Conservation (phyloP, 2,888 invertebrate genomes). For the Phaonia tiefii region DNA sequence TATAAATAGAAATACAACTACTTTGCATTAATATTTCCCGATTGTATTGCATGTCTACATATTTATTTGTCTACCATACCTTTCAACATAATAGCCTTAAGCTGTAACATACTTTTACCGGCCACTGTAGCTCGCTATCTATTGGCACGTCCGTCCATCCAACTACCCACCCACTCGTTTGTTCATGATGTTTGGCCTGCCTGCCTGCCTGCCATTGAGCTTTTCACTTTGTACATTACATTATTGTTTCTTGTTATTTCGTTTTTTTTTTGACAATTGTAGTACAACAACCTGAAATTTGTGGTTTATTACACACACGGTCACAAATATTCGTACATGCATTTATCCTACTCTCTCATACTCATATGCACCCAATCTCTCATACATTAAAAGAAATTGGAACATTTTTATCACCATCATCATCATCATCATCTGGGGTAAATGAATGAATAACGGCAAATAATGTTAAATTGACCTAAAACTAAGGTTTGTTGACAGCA, state of each 20-base stretch:
- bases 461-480: not conserved
- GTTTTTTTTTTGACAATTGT: not conserved
- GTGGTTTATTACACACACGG: slow-evolving; percentile 2
- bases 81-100: slow-evolving; percentile 25
- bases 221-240: slow-evolving; percentile 28
- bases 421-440: slow-evolving; percentile 14
- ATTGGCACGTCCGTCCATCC: not conserved
- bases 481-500: not conserved
- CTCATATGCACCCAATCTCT: too few species aligned
- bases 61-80: not conserved
- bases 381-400: not conserved
- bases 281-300: slow-evolving; percentile 16
- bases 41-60: slow-evolving; percentile 49
- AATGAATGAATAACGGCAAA: slow-evolving; percentile 1
- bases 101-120: slow-evolving; percentile 28
- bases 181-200: too few species aligned
- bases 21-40: slow-evolving; percentile 31
- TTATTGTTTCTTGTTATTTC: not conserved
- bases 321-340: too few species aligned
- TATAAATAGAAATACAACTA: slow-evolving; percentile 25
- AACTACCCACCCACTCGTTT: slow-evolving; percentile 38
- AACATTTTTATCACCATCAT: too few species aligned
- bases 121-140: slow-evolving; percentile 20
- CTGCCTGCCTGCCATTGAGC: slow-evolving; percentile 25
- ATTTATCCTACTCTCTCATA: not conserved